A percentile compares a stretch with the other conserved stretches of the same genome.
Evolutionary conservation across 2,113 vertebrate genomes (phyloP).

Genomic region (Cnemophilus loriae): DNA sequence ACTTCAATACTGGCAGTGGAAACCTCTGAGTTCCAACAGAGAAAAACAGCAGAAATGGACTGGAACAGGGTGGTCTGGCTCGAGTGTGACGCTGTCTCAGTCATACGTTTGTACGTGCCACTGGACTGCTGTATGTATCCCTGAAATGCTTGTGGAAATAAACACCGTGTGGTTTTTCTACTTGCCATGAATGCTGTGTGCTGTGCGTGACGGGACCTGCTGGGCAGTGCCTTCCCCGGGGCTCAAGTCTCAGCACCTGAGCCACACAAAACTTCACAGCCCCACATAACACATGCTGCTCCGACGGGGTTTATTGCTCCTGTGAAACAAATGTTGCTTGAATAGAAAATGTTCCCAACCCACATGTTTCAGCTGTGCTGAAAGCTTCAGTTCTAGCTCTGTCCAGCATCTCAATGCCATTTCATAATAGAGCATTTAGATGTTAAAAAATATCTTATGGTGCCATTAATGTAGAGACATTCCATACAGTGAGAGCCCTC

Average conservation of each 20-base stretch:
- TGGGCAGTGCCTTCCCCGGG: constrained; percentile 35
- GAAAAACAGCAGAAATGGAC: constrained; percentile 27
- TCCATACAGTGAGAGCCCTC: not conserved
- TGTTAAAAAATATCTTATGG: not conserved
- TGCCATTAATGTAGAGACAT: not conserved
- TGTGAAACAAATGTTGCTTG: not conserved
- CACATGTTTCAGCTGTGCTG: not conserved
- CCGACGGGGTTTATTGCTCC: not conserved
- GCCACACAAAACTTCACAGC: not conserved
- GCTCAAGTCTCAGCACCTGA: not conserved
- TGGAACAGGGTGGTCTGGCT: constrained; percentile 51
- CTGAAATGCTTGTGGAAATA: constrained; percentile 23
- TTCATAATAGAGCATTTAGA: not conserved
- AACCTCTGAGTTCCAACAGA: not conserved
- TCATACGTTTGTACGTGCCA: not conserved
- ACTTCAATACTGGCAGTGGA: constrained; percentile 23
- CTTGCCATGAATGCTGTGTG: constrained; percentile 26
- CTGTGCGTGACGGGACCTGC: constrained; percentile 20
- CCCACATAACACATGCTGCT: not conserved
- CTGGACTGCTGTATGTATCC: constrained; percentile 40
- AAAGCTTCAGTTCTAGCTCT: constrained; percentile 14
- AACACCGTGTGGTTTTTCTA: not conserved
- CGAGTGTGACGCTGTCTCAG: not conserved
- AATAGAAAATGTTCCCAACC: not conserved
- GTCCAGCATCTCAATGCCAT: constrained; percentile 29